Evolutionary conservation across 2,888 invertebrate genomes (phyloP).

Genomic region (Harpalus rufipes): DNA sequence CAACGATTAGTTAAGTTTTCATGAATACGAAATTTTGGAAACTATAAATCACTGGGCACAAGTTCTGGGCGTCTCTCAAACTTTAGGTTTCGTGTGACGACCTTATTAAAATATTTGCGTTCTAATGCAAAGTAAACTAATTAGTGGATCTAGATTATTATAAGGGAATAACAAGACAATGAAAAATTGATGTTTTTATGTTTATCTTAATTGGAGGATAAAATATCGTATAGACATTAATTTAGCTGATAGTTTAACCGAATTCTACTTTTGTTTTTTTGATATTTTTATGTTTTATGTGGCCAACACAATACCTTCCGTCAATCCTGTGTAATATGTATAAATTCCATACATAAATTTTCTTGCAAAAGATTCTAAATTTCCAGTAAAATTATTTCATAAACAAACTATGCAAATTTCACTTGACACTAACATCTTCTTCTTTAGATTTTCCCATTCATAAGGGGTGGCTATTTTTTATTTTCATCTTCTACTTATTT

Average conservation of each 20-base stretch:
- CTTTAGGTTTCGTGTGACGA: conserved; percentile 50
- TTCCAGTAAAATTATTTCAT: too few relatives aligned
- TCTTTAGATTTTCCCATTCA: too few relatives aligned
- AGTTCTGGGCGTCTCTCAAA: conserved; percentile 12
- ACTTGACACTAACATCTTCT: too few relatives aligned
- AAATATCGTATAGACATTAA: conserved; percentile 63
- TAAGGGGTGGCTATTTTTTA: too few relatives aligned
- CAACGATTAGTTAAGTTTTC: conserved; percentile 31
- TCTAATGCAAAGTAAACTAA: conserved; percentile 62
- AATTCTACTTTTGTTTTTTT: too few relatives aligned
- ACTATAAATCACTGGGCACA: conserved; percentile 59
- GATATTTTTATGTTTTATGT: too few relatives aligned
- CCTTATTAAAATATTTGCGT: conserved; percentile 63
- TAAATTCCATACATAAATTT: too few relatives aligned
- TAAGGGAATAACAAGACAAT: conserved; percentile 65
- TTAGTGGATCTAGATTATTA: conserved; percentile 64
- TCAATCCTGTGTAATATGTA: too few relatives aligned
- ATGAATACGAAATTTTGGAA: conserved; percentile 59
- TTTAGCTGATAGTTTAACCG: conserved; percentile 23
- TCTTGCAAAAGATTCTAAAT: too few relatives aligned
- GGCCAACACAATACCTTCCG: too few relatives aligned
- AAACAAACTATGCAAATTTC: too few relatives aligned
- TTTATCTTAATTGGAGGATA: conserved; percentile 66
- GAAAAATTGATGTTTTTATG: conserved; percentile 66
- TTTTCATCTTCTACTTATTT: too few relatives aligned